Evolutionary conservation across 1,140 invertebrate genomes (phyloP).

Genomic region (Drosophila punjabiensis): DNA sequence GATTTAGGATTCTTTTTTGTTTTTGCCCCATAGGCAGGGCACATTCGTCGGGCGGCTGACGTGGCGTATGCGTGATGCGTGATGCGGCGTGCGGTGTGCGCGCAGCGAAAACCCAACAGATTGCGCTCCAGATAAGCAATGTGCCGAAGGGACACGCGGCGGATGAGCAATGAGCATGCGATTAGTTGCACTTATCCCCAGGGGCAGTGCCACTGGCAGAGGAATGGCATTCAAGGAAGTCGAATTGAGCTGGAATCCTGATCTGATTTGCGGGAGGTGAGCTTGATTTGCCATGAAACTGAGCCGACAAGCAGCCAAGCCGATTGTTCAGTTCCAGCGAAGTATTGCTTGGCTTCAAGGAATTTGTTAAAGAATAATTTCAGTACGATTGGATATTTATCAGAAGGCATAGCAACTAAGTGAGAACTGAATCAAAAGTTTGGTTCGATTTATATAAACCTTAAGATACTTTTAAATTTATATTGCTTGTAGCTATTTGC

Average conservation of each 20-base stretch:
- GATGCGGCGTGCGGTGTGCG: constrained; percentile 35
- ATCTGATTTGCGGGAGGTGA: constrained; percentile 44
- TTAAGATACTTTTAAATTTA: too few relatives aligned
- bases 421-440: background rate
- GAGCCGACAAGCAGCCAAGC: background rate
- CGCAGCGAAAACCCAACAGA: constrained; percentile 18
- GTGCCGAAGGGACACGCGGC: constrained; percentile 26
- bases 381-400: too few relatives aligned
- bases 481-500: background rate
- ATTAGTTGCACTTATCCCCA: constrained; percentile 53
- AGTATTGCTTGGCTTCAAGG: too few relatives aligned
- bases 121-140: constrained; percentile 50
- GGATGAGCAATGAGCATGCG: constrained; percentile 62
- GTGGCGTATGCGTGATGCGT: constrained; percentile 56
- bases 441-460: too few relatives aligned
- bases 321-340: background rate
- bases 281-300: constrained; percentile 25
- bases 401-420: background rate
- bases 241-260: constrained; percentile 39
- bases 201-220: constrained; percentile 22
- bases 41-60: constrained; percentile 33
- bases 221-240: constrained; percentile 22
- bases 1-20: constrained; percentile 44
- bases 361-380: background rate
- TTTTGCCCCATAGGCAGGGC: constrained; percentile 35